Evolutionary conservation across 2,797 vertebrate genomes (phyloP).

Genomic region (Danionella dracula): DNA sequence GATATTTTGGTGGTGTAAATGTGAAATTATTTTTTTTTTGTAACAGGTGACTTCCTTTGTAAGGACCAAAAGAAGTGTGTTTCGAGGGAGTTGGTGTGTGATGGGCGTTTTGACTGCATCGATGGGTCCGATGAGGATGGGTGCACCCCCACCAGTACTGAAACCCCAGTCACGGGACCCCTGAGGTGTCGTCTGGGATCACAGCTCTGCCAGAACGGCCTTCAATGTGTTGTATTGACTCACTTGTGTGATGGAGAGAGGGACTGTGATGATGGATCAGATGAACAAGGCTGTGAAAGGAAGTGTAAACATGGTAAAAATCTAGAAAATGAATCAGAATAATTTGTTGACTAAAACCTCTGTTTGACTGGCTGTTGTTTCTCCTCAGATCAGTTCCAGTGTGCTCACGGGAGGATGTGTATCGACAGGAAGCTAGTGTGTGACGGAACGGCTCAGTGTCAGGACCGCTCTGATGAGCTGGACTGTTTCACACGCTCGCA

Average conservation of each 20-base stretch:
- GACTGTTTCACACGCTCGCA: slow-evolving; percentile 61
- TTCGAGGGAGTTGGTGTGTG: slow-evolving; percentile 31
- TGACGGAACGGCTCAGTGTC: slow-evolving; percentile 76
- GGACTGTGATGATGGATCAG: slow-evolving; percentile 81
- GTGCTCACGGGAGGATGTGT: slow-evolving; percentile 67
- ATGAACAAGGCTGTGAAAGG: slow-evolving; percentile 70
- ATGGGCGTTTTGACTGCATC: slow-evolving; percentile 37
- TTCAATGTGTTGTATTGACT: slow-evolving; percentile 56
- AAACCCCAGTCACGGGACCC: background rate
- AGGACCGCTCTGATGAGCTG: slow-evolving; percentile 79
- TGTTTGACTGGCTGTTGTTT: background rate
- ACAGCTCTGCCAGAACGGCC: slow-evolving; percentile 55
- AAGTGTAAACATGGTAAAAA: slow-evolving; percentile 70
- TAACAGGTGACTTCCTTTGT: slow-evolving; percentile 43
- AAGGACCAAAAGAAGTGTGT: slow-evolving; percentile 43
- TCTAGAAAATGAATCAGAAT: fast-evolving
- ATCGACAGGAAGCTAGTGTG: slow-evolving; percentile 65
- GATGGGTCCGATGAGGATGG: slow-evolving; percentile 43
- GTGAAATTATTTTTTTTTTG: background rate
- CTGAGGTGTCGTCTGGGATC: slow-evolving; percentile 58
- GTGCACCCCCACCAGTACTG: slow-evolving; percentile 21
- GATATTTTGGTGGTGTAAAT: no score
- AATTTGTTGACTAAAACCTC: background rate
- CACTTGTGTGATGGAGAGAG: slow-evolving; percentile 67
- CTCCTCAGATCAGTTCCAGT: slow-evolving; percentile 73